Evolutionary conservation across 2,797 vertebrate genomes (phyloP).

Genomic region (Lagocephalus sceleratus): DNA sequence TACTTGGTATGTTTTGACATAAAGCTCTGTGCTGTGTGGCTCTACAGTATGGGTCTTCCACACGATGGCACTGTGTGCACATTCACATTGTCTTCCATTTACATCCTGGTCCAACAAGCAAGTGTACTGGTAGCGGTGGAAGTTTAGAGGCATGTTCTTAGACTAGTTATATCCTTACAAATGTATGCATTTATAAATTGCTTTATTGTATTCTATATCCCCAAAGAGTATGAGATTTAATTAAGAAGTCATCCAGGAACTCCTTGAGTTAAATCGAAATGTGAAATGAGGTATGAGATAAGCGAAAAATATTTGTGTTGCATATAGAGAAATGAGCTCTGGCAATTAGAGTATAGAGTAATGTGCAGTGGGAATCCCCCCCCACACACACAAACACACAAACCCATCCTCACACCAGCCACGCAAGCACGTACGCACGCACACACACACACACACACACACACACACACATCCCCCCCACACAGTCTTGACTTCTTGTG

Average conservation of each 20-base stretch:
- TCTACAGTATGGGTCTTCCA: slow-evolving; percentile 48
- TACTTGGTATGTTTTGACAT: slow-evolving; percentile 16
- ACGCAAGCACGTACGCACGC: too few species aligned
- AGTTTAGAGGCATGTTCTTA: slow-evolving; percentile 7
- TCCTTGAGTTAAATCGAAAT: slow-evolving; percentile 21
- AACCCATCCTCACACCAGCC: too few species aligned
- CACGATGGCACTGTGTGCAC: slow-evolving; percentile 75
- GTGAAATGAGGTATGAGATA: slow-evolving; percentile 1
- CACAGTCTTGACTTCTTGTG: too few species aligned
- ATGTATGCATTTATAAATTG: slow-evolving; percentile 39
- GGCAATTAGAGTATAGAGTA: slow-evolving; percentile 45
- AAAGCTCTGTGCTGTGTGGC: slow-evolving; percentile 9
- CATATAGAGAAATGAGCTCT: slow-evolving; percentile 22
- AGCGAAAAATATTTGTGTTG: slow-evolving; percentile 11
- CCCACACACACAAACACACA: too few species aligned
- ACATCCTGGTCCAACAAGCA: slow-evolving; percentile 17
- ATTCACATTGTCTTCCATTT: slow-evolving; percentile 27
- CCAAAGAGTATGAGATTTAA: slow-evolving; percentile 8
- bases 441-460: too few species aligned
- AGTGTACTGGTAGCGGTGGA: too few species aligned
- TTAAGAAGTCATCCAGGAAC: slow-evolving; percentile 27
- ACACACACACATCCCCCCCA: too few species aligned
- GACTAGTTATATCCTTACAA: slow-evolving; percentile 35
- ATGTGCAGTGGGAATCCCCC: slow-evolving; percentile 29
- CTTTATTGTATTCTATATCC: slow-evolving; percentile 34